phyloP scores from a whole-genome alignment of 2,113 vertebrate species.

The Scomber colias region DNA sequence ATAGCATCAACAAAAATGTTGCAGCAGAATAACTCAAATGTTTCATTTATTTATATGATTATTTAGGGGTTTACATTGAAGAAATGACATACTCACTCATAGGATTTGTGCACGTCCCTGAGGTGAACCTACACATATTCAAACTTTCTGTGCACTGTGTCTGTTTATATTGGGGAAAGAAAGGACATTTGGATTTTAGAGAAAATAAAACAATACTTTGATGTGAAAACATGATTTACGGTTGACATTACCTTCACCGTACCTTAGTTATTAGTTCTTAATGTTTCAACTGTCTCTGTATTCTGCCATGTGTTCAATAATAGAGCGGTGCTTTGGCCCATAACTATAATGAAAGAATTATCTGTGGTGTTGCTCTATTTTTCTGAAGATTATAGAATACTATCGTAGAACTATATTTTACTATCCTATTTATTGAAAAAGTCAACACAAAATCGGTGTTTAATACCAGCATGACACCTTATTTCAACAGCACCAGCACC shows the following conservation, averaged over 20 bases:
- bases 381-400: constrained; percentile 3
- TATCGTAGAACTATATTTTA: not conserved
- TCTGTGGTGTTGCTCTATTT: not conserved
- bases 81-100: constrained; percentile 27
- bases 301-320: too few species aligned
- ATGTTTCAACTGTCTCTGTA: too few species aligned
- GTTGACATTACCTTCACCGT: too few species aligned
- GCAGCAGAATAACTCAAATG: too few species aligned
- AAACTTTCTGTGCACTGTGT: not conserved
- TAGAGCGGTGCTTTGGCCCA: not conserved
- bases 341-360: not conserved
- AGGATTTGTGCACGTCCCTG: too few species aligned
- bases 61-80: constrained; percentile 13
- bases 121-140: too few species aligned
- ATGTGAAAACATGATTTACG: too few species aligned
- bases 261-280: too few species aligned
- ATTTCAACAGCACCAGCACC: too few species aligned
- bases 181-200: not conserved
- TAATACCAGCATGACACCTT: not conserved
- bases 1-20: too few species aligned
- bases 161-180: constrained; percentile 51
- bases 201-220: too few species aligned
- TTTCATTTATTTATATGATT: not conserved
- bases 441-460: not conserved
- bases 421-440: not conserved